A percentile compares a stretch with the other conserved stretches of the same genome.
Evolutionary conservation across 2,797 vertebrate species (phyloP).

Genomic region (Zenarchopterus dispar): DNA sequence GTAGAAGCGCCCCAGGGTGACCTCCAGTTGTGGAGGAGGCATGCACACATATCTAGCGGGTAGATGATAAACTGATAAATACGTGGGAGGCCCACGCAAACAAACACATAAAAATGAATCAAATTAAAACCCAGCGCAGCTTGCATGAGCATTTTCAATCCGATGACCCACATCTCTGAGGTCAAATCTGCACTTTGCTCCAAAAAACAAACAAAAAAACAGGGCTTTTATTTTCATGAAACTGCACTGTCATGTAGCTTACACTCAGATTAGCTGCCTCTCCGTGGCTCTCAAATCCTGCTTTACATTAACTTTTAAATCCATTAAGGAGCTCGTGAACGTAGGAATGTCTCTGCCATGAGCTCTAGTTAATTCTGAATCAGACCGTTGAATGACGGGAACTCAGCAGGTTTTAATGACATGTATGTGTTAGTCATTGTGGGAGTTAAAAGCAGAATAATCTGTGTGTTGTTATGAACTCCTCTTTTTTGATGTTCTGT

Average conservation of each 20-base stretch:
- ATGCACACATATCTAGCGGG: slow-evolving; percentile 20
- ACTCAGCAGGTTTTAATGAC: slow-evolving; percentile 21
- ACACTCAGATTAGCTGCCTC: not conserved
- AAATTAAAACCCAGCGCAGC: not conserved
- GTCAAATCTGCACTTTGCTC: slow-evolving; percentile 2
- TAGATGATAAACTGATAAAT: slow-evolving; percentile 48
- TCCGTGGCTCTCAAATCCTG: not conserved
- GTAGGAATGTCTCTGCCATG: slow-evolving; percentile 22
- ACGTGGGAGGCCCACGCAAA: slow-evolving; percentile 34
- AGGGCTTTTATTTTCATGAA: slow-evolving; percentile 19
- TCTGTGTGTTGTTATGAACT: too few species aligned
- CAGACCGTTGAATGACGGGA: slow-evolving; percentile 34
- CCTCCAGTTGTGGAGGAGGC: slow-evolving; percentile 35
- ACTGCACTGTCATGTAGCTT: not conserved
- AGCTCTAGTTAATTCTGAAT: slow-evolving; percentile 28
- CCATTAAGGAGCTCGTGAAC: not conserved
- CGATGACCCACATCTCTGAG: slow-evolving; percentile 25
- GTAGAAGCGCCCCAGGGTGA: slow-evolving; percentile 40
- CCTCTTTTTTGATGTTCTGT: not conserved
- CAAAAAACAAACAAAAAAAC: not conserved
- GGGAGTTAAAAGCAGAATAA: not conserved
- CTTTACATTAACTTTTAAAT: not conserved
- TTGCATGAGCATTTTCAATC: slow-evolving; percentile 9
- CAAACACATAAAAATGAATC: slow-evolving; percentile 7
- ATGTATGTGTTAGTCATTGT: slow-evolving; percentile 12